Base-by-base conservation (phyloP, 2,797 vertebrate species). In the Sebastes paucispinis region DNA sequence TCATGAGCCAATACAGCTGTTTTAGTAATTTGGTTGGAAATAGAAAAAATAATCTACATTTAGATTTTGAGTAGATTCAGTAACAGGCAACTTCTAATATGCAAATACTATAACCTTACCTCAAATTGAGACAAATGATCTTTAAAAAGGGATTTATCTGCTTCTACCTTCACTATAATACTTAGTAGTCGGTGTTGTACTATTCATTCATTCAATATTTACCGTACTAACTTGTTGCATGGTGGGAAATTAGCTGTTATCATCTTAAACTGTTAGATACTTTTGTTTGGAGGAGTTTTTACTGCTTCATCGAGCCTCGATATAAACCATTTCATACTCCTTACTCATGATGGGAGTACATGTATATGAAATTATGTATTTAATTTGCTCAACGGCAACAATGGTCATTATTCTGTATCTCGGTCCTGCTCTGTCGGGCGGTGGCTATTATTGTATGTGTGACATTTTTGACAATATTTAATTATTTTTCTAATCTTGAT, bases 21-120 rank as follows among this genome's bases (percentile, higher is more conserved):
- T 80, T 81, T 55, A 79, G 68, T 68, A 27, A 77, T 80, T 82
- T 43, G 58, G 25, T 81, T 80, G 11, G 59, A 88, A 79, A 81
- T 47, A 11, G 13, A 34, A 29, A 24, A 69, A 25, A 39, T 58
- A 67, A 73, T 47, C 39, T 22, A 78, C 31, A 83, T 75, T 80
- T 80, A 67, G 77, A 85, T 50, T 75, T 82, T 73, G 57, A 81
- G 59, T 81, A 83, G 67, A 88, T 66, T 79, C 54, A 77, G 39
- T 77, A 78, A 89, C 62, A 59, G 39, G 77, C 84, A 85, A 89
- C 87, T 81, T 91, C 77, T 90, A 77, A 89, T 95, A 94, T 96
- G 94, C 94, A 95, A 94, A 89, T 87, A 94, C 83, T 90, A 80
- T 90, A 80, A 84, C 79, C 71, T 93, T 94, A 96, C 95, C 95